Conservation (phyloP, 2,888 invertebrate species). For the Arge pagana region DNA sequence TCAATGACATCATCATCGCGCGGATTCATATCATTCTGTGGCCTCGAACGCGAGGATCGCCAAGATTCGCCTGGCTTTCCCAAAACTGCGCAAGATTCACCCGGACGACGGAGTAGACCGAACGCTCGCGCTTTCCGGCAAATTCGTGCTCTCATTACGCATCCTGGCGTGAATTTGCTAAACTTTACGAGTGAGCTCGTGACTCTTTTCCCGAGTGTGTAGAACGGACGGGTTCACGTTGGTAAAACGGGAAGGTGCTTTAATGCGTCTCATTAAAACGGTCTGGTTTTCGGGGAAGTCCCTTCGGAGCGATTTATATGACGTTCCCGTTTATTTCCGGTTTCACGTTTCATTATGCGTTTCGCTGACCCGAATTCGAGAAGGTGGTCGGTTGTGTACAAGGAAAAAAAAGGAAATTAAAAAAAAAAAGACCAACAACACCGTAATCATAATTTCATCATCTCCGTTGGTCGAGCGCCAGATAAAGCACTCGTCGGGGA, state of each 20-base stretch:
- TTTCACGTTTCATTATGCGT: constrained; percentile 15
- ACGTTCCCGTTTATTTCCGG: constrained; percentile 17
- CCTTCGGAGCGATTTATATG: constrained; percentile 18
- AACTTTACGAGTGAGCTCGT: constrained; percentile 13
- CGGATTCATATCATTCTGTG: no score
- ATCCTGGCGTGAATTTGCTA: constrained; percentile 6
- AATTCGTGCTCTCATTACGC: constrained; percentile 21
- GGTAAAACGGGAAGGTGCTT: constrained; percentile 1
- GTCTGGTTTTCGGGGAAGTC: constrained; percentile 12
- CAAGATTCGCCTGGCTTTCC: no score
- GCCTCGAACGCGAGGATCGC: no score
- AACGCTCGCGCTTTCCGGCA: constrained; percentile 7
- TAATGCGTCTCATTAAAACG: constrained; percentile 21
- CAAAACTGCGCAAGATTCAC: no score
- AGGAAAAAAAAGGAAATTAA: no score
- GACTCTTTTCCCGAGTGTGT: not conserved
- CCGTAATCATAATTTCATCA: no score
- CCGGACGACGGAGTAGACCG: not conserved
- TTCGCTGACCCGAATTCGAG: no score
- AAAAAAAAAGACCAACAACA: no score
- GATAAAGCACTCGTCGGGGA: no score
- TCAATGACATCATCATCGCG: no score
- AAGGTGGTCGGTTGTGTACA: no score
- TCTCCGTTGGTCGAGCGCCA: no score
- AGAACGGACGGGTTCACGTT: not conserved